Evolutionary conservation across 2,888 invertebrate genomes (phyloP), one percentile per base, ranked within the genome.

Genomic region (Cephalotes varians): DNA sequence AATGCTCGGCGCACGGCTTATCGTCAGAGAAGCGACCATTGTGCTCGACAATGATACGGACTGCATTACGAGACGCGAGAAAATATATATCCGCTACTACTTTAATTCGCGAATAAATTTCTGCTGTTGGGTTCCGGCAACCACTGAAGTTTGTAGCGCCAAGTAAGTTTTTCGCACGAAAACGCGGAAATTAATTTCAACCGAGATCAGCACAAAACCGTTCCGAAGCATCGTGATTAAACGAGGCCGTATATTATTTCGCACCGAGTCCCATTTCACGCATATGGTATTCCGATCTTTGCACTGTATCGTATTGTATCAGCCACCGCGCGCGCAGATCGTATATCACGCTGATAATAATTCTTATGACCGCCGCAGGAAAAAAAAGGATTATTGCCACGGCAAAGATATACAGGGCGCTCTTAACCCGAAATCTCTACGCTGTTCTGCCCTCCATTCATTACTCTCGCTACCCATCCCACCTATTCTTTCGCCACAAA

Each of bases 401-500:
- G 58, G 79, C 58, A 74, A 82, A 65, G 73, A 83, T 82, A 81
- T 60, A 82, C 49, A 76, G 69, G 71, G 49, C 54, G 56, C 84
- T 79, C 56, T 85, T 88, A 86, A 88, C 86, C 83, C 82, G 77
- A 88, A 86, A 86, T 86, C 83, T 83, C 85, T 31, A 60, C 76
- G 81, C 80, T 44, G 62, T 86, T 86, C 82, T 47, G 10, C 62
- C 67, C 73, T 49, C 84, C 81, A 89, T 89, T 89, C 86, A 86
- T 88, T 89, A 86, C 81, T 60, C 25, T 51, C 72, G 44, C 31
- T 49, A 72, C 56, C 56, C 82, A 64, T 81, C 47, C 18, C 82
- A 81, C 73, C 83, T 47, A 84, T 89, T 86, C 86, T 88, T 85
- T 82, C 69, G 62, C 85, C 85, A 74, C 86, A 84, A 88, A 89